Base-by-base conservation (phyloP, 2,888 invertebrate species). In the Microctonus brassicae region DNA sequence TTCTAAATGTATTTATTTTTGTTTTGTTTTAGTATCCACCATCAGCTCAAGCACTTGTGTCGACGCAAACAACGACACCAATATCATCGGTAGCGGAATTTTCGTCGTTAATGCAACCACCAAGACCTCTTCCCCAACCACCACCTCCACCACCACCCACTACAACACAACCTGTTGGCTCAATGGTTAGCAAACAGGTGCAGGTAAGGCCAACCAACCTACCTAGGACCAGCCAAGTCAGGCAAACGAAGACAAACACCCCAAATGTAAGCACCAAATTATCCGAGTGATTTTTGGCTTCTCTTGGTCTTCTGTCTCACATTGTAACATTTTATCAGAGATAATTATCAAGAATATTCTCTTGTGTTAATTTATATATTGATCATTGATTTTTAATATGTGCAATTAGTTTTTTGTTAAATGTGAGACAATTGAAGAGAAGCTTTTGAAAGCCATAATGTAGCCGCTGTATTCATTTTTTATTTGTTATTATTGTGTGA, bases 21-120 rank as follows among this genome's bases (percentile, higher is more conserved):
- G n/a, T 6, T 64, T 11, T 60, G 34, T 36, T 72, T 73, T 89
- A 93, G 93, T 93, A 92, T 91, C 93, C 93, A 89, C 93, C 93
- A 86, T 93, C 93, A 86, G 92, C 93, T 78, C 93, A 90, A 86
- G 90, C 89, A 84, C 85, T 90, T 80, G 88, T 90, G 76, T 89
- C 90, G 77, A 90, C 90, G 53, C 90, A 89, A 86, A 89, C 90
- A 79, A 86, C 85, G 77, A 84, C 86, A 75, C 88, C 89, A 76
- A 89, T 88, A 77, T 89, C 88, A 81, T 86, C 90, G 79, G 89
- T 88, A 84, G 85, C 84, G 62, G 88, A 87, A 80, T 87, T 87
- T 77, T 84, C 86, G 76, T 85, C 86, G 73, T 78, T 88, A 78
- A 88, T 88, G 88, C 88, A 88, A 78, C 88, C 88, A 62, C 88